Conservation (phyloP, 2,888 invertebrate genomes). For the Heteromyza rotundicornis region DNA sequence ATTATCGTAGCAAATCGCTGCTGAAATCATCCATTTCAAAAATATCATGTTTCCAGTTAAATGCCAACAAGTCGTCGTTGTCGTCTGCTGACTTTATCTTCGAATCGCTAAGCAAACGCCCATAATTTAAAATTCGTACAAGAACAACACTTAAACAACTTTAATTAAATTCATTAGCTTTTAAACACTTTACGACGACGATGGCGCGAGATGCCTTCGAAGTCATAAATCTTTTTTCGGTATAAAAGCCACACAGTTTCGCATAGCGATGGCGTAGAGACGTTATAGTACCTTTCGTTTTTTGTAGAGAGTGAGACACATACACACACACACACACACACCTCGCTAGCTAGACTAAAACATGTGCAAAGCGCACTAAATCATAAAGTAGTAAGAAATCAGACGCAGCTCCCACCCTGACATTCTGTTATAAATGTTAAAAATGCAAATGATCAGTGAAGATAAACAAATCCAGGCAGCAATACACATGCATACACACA, state of each 20-base stretch:
- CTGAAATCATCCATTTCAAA: too few relatives aligned
- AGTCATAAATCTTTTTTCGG: constrained; percentile 8
- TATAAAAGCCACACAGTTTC: background rate
- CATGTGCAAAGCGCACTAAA: background rate
- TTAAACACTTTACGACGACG: constrained; percentile 30
- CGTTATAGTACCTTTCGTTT: too few relatives aligned
- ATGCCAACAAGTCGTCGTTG: constrained; percentile 3
- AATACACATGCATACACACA: background rate
- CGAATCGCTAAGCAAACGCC: background rate
- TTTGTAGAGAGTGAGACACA: background rate
- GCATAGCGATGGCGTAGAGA: background rate
- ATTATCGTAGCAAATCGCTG: too few relatives aligned
- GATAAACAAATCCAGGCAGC: constrained; percentile 1
- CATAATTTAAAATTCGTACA: background rate
- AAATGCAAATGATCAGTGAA: constrained; percentile 7
- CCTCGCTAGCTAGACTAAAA: background rate
- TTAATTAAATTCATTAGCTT: constrained; percentile 43
- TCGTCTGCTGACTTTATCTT: background rate
- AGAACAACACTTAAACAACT: constrained; percentile 23
- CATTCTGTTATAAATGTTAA: too few relatives aligned
- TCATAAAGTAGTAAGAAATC: constrained; percentile 4
- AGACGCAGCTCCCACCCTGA: background rate
- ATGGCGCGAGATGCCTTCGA: background rate
- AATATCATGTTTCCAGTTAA: too few relatives aligned
- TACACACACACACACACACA: background rate